Evolutionary conservation across 2,888 invertebrate species (phyloP), one percentile per base, ranked within the genome.

Genomic region (Adineta ricciae): DNA sequence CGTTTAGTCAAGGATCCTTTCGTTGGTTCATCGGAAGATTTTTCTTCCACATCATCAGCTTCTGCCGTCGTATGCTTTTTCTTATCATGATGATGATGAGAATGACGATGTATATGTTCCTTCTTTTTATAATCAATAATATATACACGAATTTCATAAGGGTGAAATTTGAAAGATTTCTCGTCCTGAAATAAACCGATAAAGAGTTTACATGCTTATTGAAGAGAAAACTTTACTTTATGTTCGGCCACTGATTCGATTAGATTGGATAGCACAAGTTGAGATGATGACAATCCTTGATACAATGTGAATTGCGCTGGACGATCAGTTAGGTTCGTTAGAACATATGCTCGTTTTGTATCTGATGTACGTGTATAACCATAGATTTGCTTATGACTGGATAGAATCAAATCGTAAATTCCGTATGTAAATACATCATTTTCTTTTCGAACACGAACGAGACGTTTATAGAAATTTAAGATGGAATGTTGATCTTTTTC

Each of bases 291-390:
- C 41, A 78, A 78, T 14, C 78, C 78, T 78, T 78, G 78, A 78
- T 41, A 78, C 19, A 78, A 78, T 3, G 41, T 41, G 41, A 78
- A 78, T n/a, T 78, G 78, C 41, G 78, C 78, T 0, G 36, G 11
- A 41, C 78, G 78, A 41, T 41, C 78, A 8, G 78, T 78, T 78
- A 78, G n/a, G n/a, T 78, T 78, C 24, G 78, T 78, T 78, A 78
- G n/a, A 41, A 78, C 11, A 78, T 78, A 78, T 0, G 78, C 78
- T 21, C 78, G 78, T 41, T 78, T 78, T 3, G 24, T 41, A 41
- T 78, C 41, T 41, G 41, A 78, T 78, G 78, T 78, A 41, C 78
- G 78, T 41, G 78, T 78, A 78, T 78, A 78, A 78, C 78, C 78
- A 41, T 78, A 78, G 5, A 78, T 41, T 41, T 78, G 78, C n/a